These are phyloP conservation scores for Anagrus nilaparvatae DNA, from an alignment of 1,140 invertebrate genomes.

Conservation along the genomic window DNA sequence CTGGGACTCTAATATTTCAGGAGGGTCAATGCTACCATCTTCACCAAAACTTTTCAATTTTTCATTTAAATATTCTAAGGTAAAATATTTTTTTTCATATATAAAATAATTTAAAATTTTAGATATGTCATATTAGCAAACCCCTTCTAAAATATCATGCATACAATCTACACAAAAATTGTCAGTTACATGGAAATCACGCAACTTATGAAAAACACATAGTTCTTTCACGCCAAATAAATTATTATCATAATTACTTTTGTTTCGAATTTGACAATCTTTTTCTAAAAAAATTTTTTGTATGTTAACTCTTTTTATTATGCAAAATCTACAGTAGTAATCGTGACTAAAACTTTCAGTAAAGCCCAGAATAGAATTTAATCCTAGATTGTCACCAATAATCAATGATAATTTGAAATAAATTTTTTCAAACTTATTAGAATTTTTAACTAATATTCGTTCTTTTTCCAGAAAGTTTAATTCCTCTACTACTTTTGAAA, in stretches of 20 bases:
- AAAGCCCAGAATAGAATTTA: slow-evolving; percentile 17
- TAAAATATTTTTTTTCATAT: slow-evolving; percentile 9
- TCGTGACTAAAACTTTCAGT: slow-evolving; percentile 9
- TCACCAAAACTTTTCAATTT: slow-evolving; percentile 6
- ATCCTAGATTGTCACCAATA: slow-evolving; percentile 6
- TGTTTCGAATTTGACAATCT: background rate
- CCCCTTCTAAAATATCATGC: slow-evolving; percentile 13
- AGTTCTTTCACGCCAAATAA: slow-evolving; percentile 9
- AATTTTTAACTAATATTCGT: slow-evolving; percentile 5
- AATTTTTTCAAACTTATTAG: background rate
- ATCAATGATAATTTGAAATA: slow-evolving; percentile 12
- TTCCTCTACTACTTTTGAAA: slow-evolving; percentile 14
- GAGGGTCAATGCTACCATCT: slow-evolving; percentile 14
- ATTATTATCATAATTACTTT: background rate
- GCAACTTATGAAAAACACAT: slow-evolving; percentile 9
- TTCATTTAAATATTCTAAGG: slow-evolving; percentile 9
- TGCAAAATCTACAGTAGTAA: background rate
- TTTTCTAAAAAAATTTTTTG: background rate
- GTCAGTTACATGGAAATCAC: slow-evolving; percentile 4
- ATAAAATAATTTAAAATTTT: slow-evolving; percentile 11
- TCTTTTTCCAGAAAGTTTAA: slow-evolving; percentile 12
- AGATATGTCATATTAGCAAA: slow-evolving; percentile 8
- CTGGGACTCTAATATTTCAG: slow-evolving; percentile 7
- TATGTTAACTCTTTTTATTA: background rate
- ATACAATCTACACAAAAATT: slow-evolving; percentile 13